Evolutionary conservation across 1,140 invertebrate genomes (phyloP).

Genomic region (Brachionus koreanus): DNA sequence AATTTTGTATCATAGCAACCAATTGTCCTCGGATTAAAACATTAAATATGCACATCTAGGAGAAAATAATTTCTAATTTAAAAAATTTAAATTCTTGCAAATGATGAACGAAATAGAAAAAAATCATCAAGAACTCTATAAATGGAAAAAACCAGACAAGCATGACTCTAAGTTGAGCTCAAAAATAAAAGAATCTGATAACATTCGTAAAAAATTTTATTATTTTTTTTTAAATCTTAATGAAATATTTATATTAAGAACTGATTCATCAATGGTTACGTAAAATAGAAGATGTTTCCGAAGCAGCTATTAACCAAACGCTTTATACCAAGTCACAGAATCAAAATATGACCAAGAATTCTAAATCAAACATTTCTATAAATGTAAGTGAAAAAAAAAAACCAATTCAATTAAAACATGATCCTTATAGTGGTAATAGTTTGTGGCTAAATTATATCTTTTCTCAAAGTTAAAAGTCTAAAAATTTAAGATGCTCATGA

Average conservation of each 20-base stretch:
- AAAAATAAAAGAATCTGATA: conserved; percentile 38
- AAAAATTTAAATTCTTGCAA: neutral
- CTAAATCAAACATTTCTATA: neutral
- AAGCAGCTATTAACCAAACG: conserved; percentile 22
- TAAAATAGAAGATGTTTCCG: conserved; percentile 29
- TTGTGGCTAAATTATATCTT: neutral
- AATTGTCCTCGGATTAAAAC: neutral
- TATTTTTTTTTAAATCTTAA: neutral
- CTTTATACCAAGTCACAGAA: neutral
- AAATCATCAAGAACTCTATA: neutral
- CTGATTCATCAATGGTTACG: conserved; percentile 33
- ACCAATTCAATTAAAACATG: neutral
- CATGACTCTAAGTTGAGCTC: neutral
- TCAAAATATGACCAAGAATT: neutral
- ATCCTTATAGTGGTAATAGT: neutral
- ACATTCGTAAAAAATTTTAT: neutral
- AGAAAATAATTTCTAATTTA: neutral
- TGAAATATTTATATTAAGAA: neutral
- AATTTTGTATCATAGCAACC: neutral
- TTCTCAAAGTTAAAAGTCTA: conserved; percentile 21
- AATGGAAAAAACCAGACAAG: conserved; percentile 16
- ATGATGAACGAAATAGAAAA: conserved; percentile 12
- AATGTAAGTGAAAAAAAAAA: neutral
- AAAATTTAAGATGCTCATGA: conserved; percentile 50
- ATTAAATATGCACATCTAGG: neutral